Percentiles rank a stretch among this genome's conserved stretches.
phyloP scores from a whole-genome alignment of 2,888 invertebrate species.

The Villa cingulata region DNA sequence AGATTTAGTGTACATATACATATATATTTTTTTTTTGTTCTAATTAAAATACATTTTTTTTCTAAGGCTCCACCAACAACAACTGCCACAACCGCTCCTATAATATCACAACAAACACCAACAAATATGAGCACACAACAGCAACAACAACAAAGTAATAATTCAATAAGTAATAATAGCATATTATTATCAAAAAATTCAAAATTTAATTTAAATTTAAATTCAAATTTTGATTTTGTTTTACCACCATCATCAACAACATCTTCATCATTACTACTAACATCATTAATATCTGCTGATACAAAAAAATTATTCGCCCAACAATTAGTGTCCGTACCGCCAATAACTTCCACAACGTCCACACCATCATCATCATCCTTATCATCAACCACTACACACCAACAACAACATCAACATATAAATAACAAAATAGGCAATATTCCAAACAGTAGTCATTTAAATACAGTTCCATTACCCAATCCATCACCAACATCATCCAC shows the following conservation, averaged over 20 bases:
- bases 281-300: slow-evolving; percentile 9
- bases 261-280: slow-evolving; percentile 15
- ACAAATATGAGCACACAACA: slow-evolving; percentile 28
- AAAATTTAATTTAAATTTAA: slow-evolving; percentile 3
- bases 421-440: slow-evolving; percentile 12
- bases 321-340: slow-evolving; percentile 19
- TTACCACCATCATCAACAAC: slow-evolving; percentile 11
- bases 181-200: no score
- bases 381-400: slow-evolving; percentile 16
- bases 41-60: no score
- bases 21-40: no score
- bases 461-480: slow-evolving; percentile 18
- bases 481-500: slow-evolving; percentile 18
- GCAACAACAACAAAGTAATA: not conserved
- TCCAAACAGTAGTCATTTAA: slow-evolving; percentile 7
- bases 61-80: slow-evolving; percentile 16
- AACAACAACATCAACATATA: slow-evolving; percentile 8
- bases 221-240: slow-evolving; percentile 4
- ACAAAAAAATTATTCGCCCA: no score
- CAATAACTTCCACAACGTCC: slow-evolving; percentile 26
- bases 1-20: no score
- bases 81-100: slow-evolving; percentile 18
- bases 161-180: slow-evolving; percentile 2
- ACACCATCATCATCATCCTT: slow-evolving; percentile 19
- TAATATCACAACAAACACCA: slow-evolving; percentile 27